Conservation (phyloP, 2,888 invertebrate genomes). For the Apantesis nais region DNA sequence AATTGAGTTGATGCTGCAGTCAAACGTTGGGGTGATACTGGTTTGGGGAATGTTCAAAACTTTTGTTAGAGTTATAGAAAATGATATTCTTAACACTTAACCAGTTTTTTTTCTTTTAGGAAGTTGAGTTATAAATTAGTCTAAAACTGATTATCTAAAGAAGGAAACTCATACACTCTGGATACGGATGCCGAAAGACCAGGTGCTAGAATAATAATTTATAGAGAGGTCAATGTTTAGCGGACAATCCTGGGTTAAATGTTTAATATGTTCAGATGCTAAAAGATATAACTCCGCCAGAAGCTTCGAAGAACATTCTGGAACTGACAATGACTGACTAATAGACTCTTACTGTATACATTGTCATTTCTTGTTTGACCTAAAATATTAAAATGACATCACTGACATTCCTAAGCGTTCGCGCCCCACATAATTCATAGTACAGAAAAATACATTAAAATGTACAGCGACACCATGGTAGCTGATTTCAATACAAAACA, state of each 20-base stretch:
- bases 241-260: too few species aligned
- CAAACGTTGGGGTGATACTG: too few species aligned
- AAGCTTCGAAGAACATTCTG: background rate
- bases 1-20: too few species aligned
- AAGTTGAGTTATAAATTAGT: too few species aligned
- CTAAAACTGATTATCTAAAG: too few species aligned
- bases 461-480: slow-evolving; percentile 58
- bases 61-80: too few species aligned
- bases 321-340: background rate
- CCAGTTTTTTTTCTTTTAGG: background rate
- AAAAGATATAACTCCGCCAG: background rate
- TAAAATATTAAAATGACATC: slow-evolving; percentile 40
- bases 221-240: too few species aligned
- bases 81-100: too few species aligned
- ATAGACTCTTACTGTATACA: slow-evolving; percentile 40
- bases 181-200: too few species aligned
- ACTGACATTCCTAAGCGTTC: slow-evolving; percentile 56
- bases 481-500: slow-evolving; percentile 67
- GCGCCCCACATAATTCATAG: slow-evolving; percentile 58
- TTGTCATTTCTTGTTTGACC: slow-evolving; percentile 32
- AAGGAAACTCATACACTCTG: too few species aligned
- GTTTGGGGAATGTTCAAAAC: too few species aligned
- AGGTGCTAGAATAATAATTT: too few species aligned
- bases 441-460: slow-evolving; percentile 61
- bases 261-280: background rate